Base-by-base conservation (phyloP, 2,113 vertebrate species). In the Strix aluco region DNA sequence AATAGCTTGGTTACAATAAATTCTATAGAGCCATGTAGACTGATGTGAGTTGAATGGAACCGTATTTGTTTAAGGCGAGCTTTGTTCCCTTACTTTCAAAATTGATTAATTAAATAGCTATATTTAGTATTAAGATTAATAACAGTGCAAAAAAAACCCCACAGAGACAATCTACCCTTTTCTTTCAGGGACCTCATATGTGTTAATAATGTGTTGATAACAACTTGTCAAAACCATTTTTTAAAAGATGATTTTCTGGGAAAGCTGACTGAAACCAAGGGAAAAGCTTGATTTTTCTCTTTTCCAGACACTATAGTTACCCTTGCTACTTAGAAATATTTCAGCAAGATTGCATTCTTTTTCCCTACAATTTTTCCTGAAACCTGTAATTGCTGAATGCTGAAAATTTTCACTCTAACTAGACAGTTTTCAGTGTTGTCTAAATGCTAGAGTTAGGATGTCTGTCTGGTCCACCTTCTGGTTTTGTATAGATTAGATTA, bases 141-240 rank as follows among this genome's bases (percentile, higher is more conserved):
- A 46, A 12, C 3, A 44, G 8, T 10, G 3, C 32, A 22, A 69
- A 69, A 40, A 55, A 55, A 5, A 0, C 9, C 0, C 8, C 44
- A 73, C 27, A 44, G 6, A 59, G 44, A 9, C 2, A 16, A 38
- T 65, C 15, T 42, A 17, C 7, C 20, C 57, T n/a, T 58, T 82
- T 75, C 25, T 67, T 81, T 67, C 19, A n/a, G 34, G 6, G 26
- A 26, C 13, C 19, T 77, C 38, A 47, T 40, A 46, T 12, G 5
- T 25, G 38, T 38, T 38, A 38, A 38, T 38, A 38, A 38, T 38
- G 8, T 38, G 17, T 77, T 61, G 15, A 46, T 38, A 83, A 81
- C 7, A 75, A 65, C 7, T 42, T 63, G 19, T 51, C 26, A 86
- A 65, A 5, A 63, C 0, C 1, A 13, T 78, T 81, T 89, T 78